A percentile compares a stretch with the other conserved stretches of the same genome.
phyloP scores from a whole-genome alignment of 2,888 invertebrate genomes.

The Bursaphelenchus okinawaensis region DNA sequence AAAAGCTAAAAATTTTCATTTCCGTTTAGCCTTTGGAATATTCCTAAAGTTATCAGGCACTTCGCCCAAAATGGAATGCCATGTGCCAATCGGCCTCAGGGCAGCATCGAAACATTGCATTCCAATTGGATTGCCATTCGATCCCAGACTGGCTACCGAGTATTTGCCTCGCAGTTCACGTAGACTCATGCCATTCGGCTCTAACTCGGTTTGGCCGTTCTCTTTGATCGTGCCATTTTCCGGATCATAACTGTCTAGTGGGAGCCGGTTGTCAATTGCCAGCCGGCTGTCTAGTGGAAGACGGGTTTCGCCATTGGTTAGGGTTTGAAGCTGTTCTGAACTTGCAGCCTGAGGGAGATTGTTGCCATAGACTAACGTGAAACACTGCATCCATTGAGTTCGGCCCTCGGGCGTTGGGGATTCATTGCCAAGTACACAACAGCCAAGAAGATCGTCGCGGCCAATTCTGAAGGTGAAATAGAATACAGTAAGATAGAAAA shows the following conservation, averaged over 20 bases:
- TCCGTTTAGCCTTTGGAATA: slow-evolving; percentile 53
- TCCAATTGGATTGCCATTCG: background rate
- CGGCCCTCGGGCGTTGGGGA: slow-evolving; percentile 49
- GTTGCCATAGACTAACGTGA: slow-evolving; percentile 22
- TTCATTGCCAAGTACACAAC: slow-evolving; percentile 61
- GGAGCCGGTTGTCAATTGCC: background rate
- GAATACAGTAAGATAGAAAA: slow-evolving; percentile 24
- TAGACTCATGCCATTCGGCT: background rate
- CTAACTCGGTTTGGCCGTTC: background rate
- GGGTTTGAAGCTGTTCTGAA: background rate
- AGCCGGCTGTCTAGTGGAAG: background rate
- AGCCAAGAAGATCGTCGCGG: slow-evolving; percentile 79
- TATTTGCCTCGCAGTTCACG: background rate
- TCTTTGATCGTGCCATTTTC: slow-evolving; percentile 9
- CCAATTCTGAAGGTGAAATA: too few species aligned
- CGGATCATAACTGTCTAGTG: background rate
- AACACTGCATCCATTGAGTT: slow-evolving; percentile 54
- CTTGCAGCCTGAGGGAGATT: background rate
- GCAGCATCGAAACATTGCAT: background rate
- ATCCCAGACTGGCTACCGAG: background rate
- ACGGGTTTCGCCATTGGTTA: background rate
- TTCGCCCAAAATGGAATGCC: slow-evolving; percentile 55
- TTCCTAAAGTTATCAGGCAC: slow-evolving; percentile 54
- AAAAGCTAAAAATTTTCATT: slow-evolving; percentile 8
- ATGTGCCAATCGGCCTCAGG: slow-evolving; percentile 44